Evolutionary conservation across 1,140 invertebrate species (phyloP).

Genomic region (Drosophila repletoides): DNA sequence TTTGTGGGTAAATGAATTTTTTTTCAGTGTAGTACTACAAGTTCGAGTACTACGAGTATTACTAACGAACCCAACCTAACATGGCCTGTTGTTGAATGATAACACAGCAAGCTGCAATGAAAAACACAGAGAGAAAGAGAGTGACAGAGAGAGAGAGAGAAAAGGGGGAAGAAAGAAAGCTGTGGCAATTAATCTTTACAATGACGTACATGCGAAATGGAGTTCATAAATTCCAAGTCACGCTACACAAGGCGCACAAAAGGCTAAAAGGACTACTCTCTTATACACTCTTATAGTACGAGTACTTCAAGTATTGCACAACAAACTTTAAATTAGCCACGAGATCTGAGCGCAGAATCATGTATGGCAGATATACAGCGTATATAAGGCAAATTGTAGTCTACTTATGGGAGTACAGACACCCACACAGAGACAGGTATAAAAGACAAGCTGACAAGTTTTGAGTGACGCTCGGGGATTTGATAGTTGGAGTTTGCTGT

Average conservation of each 20-base stretch:
- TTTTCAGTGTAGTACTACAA: too few species aligned
- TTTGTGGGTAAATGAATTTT: too few species aligned
- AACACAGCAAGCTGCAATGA: constrained; percentile 66
- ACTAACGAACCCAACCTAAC: constrained; percentile 48
- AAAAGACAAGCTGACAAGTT: neutral
- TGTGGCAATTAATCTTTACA: constrained; percentile 77
- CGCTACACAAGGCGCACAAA: constrained; percentile 52
- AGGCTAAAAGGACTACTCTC: constrained; percentile 1
- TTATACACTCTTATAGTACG: too few species aligned
- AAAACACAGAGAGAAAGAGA: constrained; percentile 18
- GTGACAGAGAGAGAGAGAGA: neutral
- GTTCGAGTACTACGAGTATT: constrained; percentile 22
- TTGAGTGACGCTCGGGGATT: constrained; percentile 6
- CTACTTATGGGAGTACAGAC: neutral
- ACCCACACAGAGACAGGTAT: neutral
- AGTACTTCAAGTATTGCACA: constrained; percentile 26
- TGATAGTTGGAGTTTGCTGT: neutral
- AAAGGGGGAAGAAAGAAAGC: constrained; percentile 21
- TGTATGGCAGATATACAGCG: constrained; percentile 1
- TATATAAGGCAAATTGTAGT: constrained; percentile 14
- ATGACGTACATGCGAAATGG: constrained; percentile 74
- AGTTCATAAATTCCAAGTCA: constrained; percentile 77
- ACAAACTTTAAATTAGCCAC: constrained; percentile 54
- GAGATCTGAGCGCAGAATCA: constrained; percentile 4
- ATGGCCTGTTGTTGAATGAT: constrained; percentile 74